A percentile compares a stretch with the other conserved stretches of the same genome.
phyloP scores from a whole-genome alignment of 2,888 invertebrate species.

The Neria commutata region DNA sequence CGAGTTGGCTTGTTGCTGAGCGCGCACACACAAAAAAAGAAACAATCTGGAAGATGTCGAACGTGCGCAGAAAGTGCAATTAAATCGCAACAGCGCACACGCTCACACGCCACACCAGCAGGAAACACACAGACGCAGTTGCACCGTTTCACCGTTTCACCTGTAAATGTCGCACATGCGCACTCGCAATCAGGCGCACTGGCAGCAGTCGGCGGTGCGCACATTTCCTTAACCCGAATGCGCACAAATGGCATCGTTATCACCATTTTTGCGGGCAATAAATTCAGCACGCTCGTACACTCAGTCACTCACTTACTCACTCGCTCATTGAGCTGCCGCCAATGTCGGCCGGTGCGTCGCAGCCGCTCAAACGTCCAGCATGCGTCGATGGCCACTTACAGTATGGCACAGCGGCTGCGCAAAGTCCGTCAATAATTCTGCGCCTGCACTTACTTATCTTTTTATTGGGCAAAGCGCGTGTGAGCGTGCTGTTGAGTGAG shows the following conservation, averaged over 20 bases:
- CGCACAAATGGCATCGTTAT: conserved; percentile 4
- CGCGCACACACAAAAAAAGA: no score
- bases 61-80: conserved; percentile 5
- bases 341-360: no score
- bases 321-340: no score
- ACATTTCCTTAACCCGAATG: background rate
- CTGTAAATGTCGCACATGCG: background rate
- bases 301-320: background rate
- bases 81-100: background rate
- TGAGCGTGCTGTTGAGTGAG: background rate
- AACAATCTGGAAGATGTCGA: background rate
- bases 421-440: background rate
- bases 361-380: background rate
- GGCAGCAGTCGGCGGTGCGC: no score
- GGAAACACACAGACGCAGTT: no score
- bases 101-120: background rate
- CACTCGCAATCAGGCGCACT: no score
- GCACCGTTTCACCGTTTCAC: conserved; percentile 3
- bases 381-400: background rate
- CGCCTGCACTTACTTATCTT: background rate
- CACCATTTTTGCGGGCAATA: conserved; percentile 4
- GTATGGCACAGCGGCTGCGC: background rate
- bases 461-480: background rate
- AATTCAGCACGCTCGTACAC: background rate
- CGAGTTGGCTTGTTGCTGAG: background rate